phyloP scores from a whole-genome alignment of 1,140 invertebrate genomes.

The Cyclargus thomasi region DNA sequence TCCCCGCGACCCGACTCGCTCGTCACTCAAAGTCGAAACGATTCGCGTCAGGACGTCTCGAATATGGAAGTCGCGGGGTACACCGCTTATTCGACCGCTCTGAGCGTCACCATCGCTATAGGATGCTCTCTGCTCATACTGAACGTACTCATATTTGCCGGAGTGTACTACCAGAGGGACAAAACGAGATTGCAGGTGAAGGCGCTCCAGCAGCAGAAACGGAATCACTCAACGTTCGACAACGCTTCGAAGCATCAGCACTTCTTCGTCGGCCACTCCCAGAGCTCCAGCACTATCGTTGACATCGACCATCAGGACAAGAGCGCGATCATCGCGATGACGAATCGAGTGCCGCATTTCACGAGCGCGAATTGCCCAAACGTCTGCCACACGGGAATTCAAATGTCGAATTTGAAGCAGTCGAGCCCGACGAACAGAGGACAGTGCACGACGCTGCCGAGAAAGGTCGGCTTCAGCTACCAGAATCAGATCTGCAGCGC shows the following conservation, averaged over 20 bases:
- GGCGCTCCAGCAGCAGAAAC: constrained; percentile 80
- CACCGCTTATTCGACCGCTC: constrained; percentile 86
- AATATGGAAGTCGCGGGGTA: constrained; percentile 87
- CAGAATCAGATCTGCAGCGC: constrained; percentile 71
- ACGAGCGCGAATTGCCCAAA: constrained; percentile 71
- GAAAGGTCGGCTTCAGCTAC: constrained; percentile 77
- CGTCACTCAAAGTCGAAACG: constrained; percentile 67
- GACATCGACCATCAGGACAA: constrained; percentile 86
- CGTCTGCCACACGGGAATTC: constrained; percentile 77
- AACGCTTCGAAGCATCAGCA: constrained; percentile 80
- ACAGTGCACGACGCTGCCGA: constrained; percentile 80
- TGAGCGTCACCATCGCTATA: constrained; percentile 91
- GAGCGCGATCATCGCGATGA: constrained; percentile 79
- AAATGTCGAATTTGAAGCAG: constrained; percentile 76
- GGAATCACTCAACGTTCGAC: constrained; percentile 82
- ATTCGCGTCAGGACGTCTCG: constrained; percentile 78
- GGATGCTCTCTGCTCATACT: constrained; percentile 90
- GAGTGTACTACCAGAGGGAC: constrained; percentile 90
- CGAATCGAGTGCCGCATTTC: constrained; percentile 72
- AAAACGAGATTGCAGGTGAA: constrained; percentile 89
- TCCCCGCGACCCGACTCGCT: constrained; percentile 68
- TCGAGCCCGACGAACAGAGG: constrained; percentile 76
- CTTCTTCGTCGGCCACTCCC: constrained; percentile 80
- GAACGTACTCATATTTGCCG: constrained; percentile 91
- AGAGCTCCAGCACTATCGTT: constrained; percentile 84